phyloP scores from a whole-genome alignment of 1,140 invertebrate genomes.

The Plectrocnemia conspersa region DNA sequence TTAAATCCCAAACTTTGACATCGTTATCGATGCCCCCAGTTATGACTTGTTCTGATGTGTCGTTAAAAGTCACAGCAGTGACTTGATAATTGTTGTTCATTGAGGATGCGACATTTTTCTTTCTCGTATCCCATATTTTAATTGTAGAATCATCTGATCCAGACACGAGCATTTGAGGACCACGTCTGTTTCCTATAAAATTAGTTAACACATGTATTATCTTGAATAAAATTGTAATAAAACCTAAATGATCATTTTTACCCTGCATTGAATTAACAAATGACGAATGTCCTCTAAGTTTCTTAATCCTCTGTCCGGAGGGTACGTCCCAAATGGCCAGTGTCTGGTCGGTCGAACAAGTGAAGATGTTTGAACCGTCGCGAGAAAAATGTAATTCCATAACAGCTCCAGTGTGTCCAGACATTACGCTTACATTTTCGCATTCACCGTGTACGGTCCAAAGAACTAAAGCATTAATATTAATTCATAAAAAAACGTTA shows the following conservation, averaged over 20 bases:
- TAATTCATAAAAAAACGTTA: neutral
- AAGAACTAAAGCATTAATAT: slow-evolving; percentile 64
- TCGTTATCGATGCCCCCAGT: slow-evolving; percentile 96
- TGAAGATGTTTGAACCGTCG: slow-evolving; percentile 86
- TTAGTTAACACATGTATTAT: slow-evolving; percentile 3
- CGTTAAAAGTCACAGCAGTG: slow-evolving; percentile 90
- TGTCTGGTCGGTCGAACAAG: slow-evolving; percentile 92
- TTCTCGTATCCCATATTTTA: slow-evolving; percentile 84
- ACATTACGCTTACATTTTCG: slow-evolving; percentile 90
- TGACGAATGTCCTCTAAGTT: slow-evolving; percentile 84
- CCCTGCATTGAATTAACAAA: slow-evolving; percentile 83
- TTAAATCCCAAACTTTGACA: slow-evolving; percentile 96
- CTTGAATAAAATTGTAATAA: neutral
- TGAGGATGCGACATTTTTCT: slow-evolving; percentile 69
- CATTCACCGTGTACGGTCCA: slow-evolving; percentile 99
- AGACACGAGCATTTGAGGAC: slow-evolving; percentile 84
- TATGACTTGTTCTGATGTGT: slow-evolving; percentile 87
- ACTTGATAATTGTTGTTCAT: slow-evolving; percentile 83
- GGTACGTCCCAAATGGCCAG: slow-evolving; percentile 93
- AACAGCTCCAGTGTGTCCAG: slow-evolving; percentile 93
- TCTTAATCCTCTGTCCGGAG: slow-evolving; percentile 81
- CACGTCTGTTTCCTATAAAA: slow-evolving; percentile 67
- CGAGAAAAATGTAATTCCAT: slow-evolving; percentile 95
- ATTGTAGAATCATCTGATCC: slow-evolving; percentile 94
- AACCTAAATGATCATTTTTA: slow-evolving; percentile 28